Base-by-base conservation (phyloP, 2,797 vertebrate species). In the Etheostoma perlongum region DNA sequence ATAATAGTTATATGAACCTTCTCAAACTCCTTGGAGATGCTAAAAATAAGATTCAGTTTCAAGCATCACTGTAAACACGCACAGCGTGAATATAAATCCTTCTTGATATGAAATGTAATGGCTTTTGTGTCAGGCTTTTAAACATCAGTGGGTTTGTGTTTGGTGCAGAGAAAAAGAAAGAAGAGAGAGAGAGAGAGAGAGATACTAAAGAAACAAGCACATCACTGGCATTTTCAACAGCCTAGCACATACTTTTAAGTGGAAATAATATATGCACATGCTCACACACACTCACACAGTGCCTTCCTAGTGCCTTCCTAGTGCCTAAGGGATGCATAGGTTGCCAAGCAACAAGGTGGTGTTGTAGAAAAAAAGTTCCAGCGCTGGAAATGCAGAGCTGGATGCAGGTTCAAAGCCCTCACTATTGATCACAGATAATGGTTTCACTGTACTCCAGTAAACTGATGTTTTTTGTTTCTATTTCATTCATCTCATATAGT, bases 271-370 rank as follows among this genome's bases (percentile, higher is more conserved):
- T 82, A 88, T 86, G 82, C 88, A 85, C 74, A 79, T n/a, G n/a
- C 67, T 27, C 80, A 58, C 42, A 36, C 16, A 55, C 62, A 74
- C 48, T 14, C 64, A 44, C 36, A 46, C 59, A 55, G 5, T 30
- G 30, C 30, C 30, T 30, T 30, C 30, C 30, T 42, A 75, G 49
- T 81, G 71, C 47, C 36, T 69, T 77, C 27, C 68, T 60, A 63
- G 42, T 89, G 87, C 89, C 89, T 75, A 1, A 57, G 90, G 92
- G 93, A 95, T 89, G 88, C 81, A 74, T 84, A 76, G 78, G 94
- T 95, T 95, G 94, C 94, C 88, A 90, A 81, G 94, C 94, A 95
- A 95, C 94, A 92, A 88, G 83, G 83, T 87, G 72, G 82, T 94
- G 93, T 91, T 89, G 91, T 92, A 93, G 89, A 92, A 94, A 93